phyloP scores from a whole-genome alignment of 2,113 vertebrate genomes.

The Psilopogon haemacephalus region DNA sequence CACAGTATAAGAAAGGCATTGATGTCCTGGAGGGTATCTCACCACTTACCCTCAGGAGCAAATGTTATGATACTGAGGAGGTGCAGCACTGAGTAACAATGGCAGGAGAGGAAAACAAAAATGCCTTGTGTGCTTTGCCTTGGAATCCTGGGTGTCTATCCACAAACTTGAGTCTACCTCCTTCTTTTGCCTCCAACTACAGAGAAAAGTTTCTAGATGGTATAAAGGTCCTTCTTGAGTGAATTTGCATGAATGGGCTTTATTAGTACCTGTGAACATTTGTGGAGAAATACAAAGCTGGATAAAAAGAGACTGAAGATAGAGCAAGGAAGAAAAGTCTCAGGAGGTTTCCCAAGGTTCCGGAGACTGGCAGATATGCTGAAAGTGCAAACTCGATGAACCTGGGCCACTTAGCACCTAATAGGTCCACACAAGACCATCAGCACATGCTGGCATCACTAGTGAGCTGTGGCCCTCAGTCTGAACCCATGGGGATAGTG shows the following conservation, averaged over 20 bases:
- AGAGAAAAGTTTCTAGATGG: not conserved
- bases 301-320: not conserved
- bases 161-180: not conserved
- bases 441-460: not conserved
- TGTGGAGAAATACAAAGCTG: no score
- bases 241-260: not conserved
- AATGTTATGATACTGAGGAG: not conserved
- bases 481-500: not conserved
- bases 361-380: not conserved
- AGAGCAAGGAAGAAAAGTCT: not conserved
- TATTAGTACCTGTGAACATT: not conserved
- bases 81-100: not conserved
- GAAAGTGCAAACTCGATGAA: not conserved
- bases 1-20: no score
- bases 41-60: not conserved
- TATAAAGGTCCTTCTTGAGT: not conserved
- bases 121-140: not conserved
- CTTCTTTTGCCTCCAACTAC: not conserved
- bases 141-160: not conserved
- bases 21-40: not conserved
- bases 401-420: not conserved
- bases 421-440: not conserved
- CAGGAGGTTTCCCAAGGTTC: not conserved
- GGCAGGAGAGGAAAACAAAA: not conserved
- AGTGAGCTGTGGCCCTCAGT: not conserved